A percentile compares a stretch with the other conserved stretches of the same genome.
Evolutionary conservation across 2,888 invertebrate species (phyloP).

Genomic region (Hypselothyrea guttata): DNA sequence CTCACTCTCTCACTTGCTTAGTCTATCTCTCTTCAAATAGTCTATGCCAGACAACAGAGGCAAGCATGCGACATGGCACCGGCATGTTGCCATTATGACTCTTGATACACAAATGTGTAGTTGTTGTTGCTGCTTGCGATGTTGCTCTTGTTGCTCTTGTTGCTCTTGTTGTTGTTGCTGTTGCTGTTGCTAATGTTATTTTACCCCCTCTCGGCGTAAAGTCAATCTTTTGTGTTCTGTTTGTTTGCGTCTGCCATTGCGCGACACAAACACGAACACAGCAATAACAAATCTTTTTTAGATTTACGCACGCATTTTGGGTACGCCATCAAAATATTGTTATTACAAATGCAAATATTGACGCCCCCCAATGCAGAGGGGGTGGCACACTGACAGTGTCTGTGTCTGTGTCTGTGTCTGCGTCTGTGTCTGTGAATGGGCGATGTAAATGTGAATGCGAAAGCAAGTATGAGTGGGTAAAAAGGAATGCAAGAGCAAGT

Average conservation of each 20-base stretch:
- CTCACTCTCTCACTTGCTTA: neutral
- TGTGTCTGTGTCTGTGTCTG: too few species aligned
- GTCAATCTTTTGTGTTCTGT: slow-evolving; percentile 36
- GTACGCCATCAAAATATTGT: slow-evolving; percentile 75
- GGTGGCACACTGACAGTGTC: slow-evolving; percentile 7
- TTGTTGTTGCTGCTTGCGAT: slow-evolving; percentile 15
- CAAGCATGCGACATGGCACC: slow-evolving; percentile 24
- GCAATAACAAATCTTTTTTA: slow-evolving; percentile 73
- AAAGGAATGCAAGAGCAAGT: neutral
- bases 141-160: slow-evolving; percentile 18
- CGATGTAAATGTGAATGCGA: slow-evolving; percentile 22
- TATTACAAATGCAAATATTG: slow-evolving; percentile 79
- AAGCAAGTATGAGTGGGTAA: slow-evolving; percentile 1
- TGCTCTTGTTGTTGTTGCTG: slow-evolving; percentile 19
- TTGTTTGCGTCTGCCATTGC: slow-evolving; percentile 44
- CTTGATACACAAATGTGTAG: slow-evolving; percentile 21
- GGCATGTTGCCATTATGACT: slow-evolving; percentile 50
- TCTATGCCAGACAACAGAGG: neutral
- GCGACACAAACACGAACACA: slow-evolving; percentile 44
- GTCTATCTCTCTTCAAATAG: neutral
- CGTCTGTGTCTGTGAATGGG: neutral
- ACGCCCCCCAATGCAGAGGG: slow-evolving; percentile 44
- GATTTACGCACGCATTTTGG: slow-evolving; percentile 71
- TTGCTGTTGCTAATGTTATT: slow-evolving; percentile 34
- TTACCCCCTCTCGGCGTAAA: slow-evolving; percentile 7